Evolutionary conservation across 2,113 vertebrate species (phyloP).

Genomic region (Bubalus kerabau): DNA sequence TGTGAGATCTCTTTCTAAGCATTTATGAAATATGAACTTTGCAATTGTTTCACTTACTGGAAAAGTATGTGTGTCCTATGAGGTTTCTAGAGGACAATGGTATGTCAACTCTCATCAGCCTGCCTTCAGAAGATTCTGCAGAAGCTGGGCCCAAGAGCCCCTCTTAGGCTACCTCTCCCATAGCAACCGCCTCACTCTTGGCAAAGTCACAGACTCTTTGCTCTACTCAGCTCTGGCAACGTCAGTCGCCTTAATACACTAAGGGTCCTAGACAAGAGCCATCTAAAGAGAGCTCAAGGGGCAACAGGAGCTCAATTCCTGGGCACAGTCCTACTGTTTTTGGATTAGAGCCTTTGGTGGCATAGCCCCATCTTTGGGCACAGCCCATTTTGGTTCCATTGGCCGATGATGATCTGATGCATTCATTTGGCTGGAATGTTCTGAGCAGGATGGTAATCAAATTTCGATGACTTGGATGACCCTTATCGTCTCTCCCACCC

Average conservation of each 20-base stretch:
- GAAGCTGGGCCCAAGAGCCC: not conserved
- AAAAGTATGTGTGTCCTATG: slow-evolving; percentile 53
- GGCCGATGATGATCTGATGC: slow-evolving; percentile 25
- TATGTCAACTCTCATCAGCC: slow-evolving; percentile 34
- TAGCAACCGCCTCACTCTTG: not conserved
- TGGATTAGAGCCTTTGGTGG: not conserved
- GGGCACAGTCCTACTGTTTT: not conserved
- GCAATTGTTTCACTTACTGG: slow-evolving; percentile 37
- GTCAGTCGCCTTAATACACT: not conserved
- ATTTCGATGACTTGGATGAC: not conserved
- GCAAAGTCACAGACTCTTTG: not conserved
- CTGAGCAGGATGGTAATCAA: slow-evolving; percentile 38
- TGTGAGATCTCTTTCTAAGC: slow-evolving; percentile 30
- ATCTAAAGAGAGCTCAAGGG: not conserved
- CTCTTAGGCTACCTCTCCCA: not conserved
- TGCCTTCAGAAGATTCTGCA: slow-evolving; percentile 28
- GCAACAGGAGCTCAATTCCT: slow-evolving; percentile 23
- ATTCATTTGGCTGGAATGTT: not conserved
- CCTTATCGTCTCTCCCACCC: not conserved
- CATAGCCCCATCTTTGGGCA: not conserved
- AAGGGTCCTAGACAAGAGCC: slow-evolving; percentile 5
- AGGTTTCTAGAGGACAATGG: slow-evolving; percentile 44
- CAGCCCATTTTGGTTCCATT: slow-evolving; percentile 8
- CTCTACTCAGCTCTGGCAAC: not conserved
- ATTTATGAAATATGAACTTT: slow-evolving; percentile 41